Evolutionary conservation across 2,888 invertebrate genomes (phyloP).

Genomic region (Epicampocera succincta): DNA sequence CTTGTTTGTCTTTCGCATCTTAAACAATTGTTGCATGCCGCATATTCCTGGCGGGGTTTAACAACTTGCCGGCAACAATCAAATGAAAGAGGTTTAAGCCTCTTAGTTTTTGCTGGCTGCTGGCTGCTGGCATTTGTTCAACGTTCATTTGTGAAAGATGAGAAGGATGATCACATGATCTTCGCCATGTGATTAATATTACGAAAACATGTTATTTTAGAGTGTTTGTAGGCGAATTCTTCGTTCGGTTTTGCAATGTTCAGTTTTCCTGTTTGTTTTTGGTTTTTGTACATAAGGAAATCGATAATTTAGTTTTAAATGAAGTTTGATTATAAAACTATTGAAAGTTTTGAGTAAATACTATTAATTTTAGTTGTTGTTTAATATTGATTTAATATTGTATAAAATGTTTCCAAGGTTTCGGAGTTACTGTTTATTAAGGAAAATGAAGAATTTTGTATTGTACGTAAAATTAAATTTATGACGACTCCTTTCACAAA

Average conservation of each 20-base stretch:
- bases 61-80: conserved; percentile 17
- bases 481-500: conserved; percentile 44
- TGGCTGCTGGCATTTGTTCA: background rate
- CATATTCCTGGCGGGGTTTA: background rate
- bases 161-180: background rate
- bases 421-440: conserved; percentile 5
- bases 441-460: conserved; percentile 3
- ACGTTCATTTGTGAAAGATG: background rate
- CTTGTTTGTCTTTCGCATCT: background rate
- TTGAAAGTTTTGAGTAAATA: conserved; percentile 15
- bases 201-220: conserved; percentile 34
- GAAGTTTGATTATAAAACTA: conserved; percentile 6
- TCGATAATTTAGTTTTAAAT: conserved; percentile 24
- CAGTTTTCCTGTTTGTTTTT: background rate
- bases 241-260: background rate
- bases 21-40: background rate
- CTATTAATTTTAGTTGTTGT: background rate
- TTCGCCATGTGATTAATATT: conserved; percentile 44
- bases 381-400: background rate
- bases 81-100: conserved; percentile 26
- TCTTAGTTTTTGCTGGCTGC: background rate
- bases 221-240: conserved; percentile 30
- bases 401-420: conserved; percentile 43
- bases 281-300: conserved; percentile 20
- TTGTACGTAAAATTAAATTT: conserved; percentile 13